Conservation (phyloP, 1,140 invertebrate genomes). For the Euura lappo region DNA sequence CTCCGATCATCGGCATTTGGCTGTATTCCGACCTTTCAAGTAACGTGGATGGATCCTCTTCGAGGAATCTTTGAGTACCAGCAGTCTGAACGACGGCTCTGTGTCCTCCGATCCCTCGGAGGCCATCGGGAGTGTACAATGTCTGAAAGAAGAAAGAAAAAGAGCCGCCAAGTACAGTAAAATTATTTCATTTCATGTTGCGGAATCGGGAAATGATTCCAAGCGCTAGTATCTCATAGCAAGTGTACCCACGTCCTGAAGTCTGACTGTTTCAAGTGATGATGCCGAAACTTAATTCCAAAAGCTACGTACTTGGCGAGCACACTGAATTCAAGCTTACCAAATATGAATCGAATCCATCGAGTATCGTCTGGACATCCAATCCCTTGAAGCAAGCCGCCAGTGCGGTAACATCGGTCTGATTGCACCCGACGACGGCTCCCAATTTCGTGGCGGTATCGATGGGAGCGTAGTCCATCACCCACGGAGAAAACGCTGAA, state of each 20-base stretch:
- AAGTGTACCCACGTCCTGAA: no score
- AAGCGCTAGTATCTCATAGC: no score
- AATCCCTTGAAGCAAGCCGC: background rate
- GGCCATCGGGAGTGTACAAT: background rate
- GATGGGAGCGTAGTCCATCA: slow-evolving; percentile 18
- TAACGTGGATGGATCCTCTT: background rate
- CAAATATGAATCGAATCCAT: background rate
- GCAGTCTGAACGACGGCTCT: background rate
- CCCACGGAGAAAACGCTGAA: slow-evolving; percentile 21
- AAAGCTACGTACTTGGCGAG: no score
- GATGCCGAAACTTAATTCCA: no score
- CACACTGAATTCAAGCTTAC: background rate
- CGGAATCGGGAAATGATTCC: no score
- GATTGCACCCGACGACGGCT: background rate
- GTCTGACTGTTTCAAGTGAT: no score
- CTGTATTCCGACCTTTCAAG: background rate
- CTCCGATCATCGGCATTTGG: background rate
- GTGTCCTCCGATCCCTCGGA: background rate
- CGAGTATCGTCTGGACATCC: background rate
- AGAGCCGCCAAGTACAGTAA: no score
- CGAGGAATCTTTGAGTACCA: background rate
- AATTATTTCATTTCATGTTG: no score
- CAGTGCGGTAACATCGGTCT: background rate
- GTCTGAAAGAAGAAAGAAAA: background rate
- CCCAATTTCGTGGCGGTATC: background rate